These are phyloP conservation scores for Calonectris borealis DNA, from an alignment of 2,113 vertebrate genomes.

Conservation along the genomic window DNA sequence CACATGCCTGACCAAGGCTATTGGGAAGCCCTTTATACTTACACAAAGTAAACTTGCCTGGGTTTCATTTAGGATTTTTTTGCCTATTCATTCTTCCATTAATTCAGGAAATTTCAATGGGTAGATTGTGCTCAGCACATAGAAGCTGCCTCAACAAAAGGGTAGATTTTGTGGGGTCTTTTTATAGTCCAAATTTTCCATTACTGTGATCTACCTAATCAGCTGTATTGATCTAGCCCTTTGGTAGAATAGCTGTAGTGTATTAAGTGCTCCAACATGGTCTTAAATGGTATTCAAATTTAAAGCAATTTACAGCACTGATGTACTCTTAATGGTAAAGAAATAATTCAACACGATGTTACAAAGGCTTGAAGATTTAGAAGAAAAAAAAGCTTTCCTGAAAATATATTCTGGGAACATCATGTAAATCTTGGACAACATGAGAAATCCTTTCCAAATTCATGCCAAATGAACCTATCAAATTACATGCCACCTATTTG, in stretches of 20 bases:
- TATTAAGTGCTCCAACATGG: neutral
- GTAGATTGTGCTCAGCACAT: neutral
- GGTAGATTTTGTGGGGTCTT: neutral
- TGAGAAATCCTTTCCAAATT: neutral
- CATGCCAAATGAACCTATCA: neutral
- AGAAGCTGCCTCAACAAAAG: neutral
- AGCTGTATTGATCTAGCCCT: neutral
- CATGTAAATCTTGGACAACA: neutral
- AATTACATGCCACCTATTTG: neutral
- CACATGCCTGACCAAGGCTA: fast-evolving
- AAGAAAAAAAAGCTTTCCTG: neutral
- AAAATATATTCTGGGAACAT: neutral
- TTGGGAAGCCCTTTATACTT: neutral
- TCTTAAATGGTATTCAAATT: neutral
- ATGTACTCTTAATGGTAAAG: neutral
- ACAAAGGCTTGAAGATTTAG: neutral
- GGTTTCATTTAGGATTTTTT: neutral
- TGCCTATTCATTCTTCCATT: neutral
- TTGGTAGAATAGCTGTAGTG: neutral
- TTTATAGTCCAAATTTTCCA: neutral
- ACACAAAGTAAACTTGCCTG: neutral
- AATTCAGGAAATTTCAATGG: neutral
- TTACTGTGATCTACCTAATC: neutral
- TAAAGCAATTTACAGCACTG: neutral
- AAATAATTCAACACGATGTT: neutral